These are phyloP conservation scores for Oreochromis mossambicus DNA, from an alignment of 2,797 vertebrate species.

Conservation along the genomic window DNA sequence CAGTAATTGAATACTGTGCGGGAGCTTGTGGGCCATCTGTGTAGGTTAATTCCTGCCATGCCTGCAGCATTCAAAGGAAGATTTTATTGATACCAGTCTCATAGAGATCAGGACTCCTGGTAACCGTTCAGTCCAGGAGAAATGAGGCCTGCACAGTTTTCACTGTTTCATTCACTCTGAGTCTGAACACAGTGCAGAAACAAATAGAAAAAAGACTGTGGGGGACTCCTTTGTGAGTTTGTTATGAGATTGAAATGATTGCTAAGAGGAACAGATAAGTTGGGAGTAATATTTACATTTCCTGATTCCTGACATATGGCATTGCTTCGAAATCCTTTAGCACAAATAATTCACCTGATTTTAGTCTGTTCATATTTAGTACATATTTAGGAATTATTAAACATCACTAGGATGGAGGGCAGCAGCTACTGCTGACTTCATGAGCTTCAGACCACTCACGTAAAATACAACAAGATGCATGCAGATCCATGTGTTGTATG, in stretches of 20 bases:
- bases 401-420: neutral
- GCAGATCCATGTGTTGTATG: neutral
- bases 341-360: slow-evolving; percentile 2
- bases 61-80: neutral
- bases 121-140: neutral
- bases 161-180: neutral
- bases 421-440: neutral
- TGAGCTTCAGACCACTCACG: neutral
- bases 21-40: neutral
- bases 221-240: neutral
- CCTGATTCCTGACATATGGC: neutral
- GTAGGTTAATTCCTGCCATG: neutral
- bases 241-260: neutral
- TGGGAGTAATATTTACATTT: neutral
- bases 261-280: neutral
- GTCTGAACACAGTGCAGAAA: neutral
- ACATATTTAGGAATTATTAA: neutral
- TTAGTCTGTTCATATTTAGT: neutral
- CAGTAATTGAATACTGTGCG: slow-evolving; percentile 21
- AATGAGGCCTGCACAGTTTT: neutral
- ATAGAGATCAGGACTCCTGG: neutral
- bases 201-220: neutral
- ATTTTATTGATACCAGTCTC: neutral
- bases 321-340: slow-evolving; percentile 3
- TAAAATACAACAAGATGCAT: neutral